A percentile compares a stretch with the other conserved stretches of the same genome.
phyloP scores from a whole-genome alignment of 2,797 vertebrate genomes.

The Prunella strophiata region DNA sequence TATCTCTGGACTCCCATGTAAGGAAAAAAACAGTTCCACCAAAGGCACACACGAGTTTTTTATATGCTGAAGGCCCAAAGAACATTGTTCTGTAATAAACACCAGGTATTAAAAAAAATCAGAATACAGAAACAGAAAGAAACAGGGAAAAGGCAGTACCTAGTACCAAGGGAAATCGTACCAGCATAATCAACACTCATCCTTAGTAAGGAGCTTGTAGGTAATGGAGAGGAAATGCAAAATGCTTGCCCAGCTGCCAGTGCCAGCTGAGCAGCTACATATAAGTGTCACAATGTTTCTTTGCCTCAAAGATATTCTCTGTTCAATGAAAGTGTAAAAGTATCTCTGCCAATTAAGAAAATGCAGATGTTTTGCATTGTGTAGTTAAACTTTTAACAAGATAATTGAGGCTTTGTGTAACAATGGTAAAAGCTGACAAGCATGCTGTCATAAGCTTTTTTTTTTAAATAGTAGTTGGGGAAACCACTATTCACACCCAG shows the following conservation, averaged over 20 bases:
- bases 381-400: background rate
- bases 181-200: background rate
- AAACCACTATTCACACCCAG: background rate
- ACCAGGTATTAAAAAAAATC: background rate
- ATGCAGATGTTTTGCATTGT: background rate
- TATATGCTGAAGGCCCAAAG: background rate
- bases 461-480: rapidly evolving
- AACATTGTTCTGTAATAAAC: background rate
- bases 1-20: background rate
- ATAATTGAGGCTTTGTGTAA: background rate
- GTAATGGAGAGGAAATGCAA: background rate
- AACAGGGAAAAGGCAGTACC: background rate
- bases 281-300: background rate
- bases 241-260: background rate
- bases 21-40: background rate
- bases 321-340: background rate
- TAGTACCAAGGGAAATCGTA: background rate
- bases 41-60: background rate
- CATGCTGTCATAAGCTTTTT: background rate
- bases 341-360: background rate
- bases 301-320: background rate
- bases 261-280: background rate
- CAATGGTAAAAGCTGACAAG: background rate
- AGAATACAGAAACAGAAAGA: background rate
- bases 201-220: background rate